Base-by-base conservation (phyloP, 1,140 invertebrate species). In the Ganaspis sp. region DNA sequence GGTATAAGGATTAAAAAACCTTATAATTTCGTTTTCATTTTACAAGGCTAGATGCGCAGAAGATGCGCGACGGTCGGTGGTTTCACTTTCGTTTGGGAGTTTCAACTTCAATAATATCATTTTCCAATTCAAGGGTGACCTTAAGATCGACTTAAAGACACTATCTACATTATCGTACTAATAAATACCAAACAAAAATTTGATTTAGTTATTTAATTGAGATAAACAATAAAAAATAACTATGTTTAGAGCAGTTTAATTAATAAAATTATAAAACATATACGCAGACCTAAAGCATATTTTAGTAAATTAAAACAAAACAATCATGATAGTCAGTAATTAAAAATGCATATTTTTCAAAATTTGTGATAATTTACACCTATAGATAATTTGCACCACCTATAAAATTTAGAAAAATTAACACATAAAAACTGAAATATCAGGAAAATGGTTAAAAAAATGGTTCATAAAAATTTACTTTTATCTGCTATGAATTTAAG, bases 21-120 rank as follows among this genome's bases (percentile, higher is more conserved):
- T 58, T 58, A 23, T 58, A 64, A 26, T 64, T 64, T 64, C 23
- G 58, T 64, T 64, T 64, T 64, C 58, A 64, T 64, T 64, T 26
- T 1, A 4, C 21, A 34, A 64, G 58, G 11, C 11, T 64, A 12
- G 12, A 26, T 26, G 58, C 58, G 58, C 26, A 49, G 8, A n/a
- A 15, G 45, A 17, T 49, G 15, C 45, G 17, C 45, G 45, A 17
- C 45, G 45, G 45, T 49, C 45, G 45, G 45, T 17, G 23, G 23
- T 64, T 64, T 64, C 58, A 64, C 58, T 64, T 34, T 64, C 23
- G 58, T 64, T 64, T 64, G 9, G n/a, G 9, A 23, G 23, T 64
- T 26, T 34, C 26, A 11, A 2, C 53, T 34, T n/a, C 23, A 64
- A 64, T 64, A 64, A 9, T 11, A 54, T 29, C 26, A 26, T 64